Conservation (phyloP, 2,113 vertebrate species). For the Sylvilagus bachmani region DNA sequence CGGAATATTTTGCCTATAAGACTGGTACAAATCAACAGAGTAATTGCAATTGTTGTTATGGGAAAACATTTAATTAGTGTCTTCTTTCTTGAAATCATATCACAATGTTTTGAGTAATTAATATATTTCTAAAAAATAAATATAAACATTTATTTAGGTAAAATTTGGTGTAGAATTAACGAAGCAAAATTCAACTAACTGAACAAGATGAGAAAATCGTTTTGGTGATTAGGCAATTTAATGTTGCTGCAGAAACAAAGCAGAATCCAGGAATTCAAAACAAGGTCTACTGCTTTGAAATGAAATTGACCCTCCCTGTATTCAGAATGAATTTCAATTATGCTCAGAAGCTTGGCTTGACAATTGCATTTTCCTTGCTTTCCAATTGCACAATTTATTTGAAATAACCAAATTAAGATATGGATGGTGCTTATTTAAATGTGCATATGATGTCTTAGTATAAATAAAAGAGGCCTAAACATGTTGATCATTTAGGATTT, state of each 20-base stretch:
- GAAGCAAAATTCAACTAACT: conserved; percentile 37
- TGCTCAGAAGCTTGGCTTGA: conserved; percentile 48
- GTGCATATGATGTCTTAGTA: conserved; percentile 67
- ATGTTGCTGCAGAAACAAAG: conserved; percentile 61
- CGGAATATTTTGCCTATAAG: conserved; percentile 57
- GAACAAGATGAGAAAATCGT: conserved; percentile 46
- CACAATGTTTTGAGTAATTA: conserved; percentile 9
- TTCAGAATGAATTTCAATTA: conserved; percentile 78
- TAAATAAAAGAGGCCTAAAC: conserved; percentile 68
- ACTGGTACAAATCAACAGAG: conserved; percentile 25
- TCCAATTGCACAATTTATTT: conserved; percentile 72
- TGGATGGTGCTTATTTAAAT: conserved; percentile 64
- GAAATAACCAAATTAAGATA: conserved; percentile 75
- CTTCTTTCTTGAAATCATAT: conserved; percentile 49
- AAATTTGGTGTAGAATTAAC: conserved; percentile 52
- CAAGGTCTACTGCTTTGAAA: conserved; percentile 66
- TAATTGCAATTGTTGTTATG: background rate
- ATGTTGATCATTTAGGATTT: conserved; percentile 58
- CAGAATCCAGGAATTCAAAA: conserved; percentile 61
- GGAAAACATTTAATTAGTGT: background rate
- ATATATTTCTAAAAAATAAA: background rate
- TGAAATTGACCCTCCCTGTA: conserved; percentile 65
- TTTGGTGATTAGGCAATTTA: conserved; percentile 55
- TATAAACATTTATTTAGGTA: background rate
- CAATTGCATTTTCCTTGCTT: conserved; percentile 77